These are phyloP conservation scores for Syrmaticus mikado DNA, from an alignment of 2,113 vertebrate genomes.

Conservation along the genomic window DNA sequence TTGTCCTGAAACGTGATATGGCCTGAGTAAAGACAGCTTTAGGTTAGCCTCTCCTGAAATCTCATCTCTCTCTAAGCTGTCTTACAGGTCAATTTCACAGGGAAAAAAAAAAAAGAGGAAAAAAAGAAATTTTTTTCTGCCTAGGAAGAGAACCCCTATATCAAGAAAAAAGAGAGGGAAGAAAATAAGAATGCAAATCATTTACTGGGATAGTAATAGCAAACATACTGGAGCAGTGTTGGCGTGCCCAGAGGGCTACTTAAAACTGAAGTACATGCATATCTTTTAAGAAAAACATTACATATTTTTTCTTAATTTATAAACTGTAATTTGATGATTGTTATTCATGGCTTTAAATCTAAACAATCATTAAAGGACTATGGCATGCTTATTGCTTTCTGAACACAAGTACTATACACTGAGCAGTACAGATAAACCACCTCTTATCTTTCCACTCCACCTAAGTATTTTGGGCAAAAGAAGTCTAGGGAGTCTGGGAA, in stretches of 20 bases:
- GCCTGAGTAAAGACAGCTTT: background rate
- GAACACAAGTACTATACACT: background rate
- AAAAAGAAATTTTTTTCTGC: background rate
- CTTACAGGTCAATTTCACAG: constrained; percentile 25
- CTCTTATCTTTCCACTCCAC: background rate
- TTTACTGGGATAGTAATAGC: background rate
- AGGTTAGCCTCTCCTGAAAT: constrained; percentile 20
- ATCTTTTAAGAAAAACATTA: constrained; percentile 15
- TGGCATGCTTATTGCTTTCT: background rate
- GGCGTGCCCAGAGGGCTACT: background rate
- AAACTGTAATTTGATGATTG: constrained; percentile 9
- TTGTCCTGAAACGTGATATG: background rate
- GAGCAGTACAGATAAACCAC: background rate
- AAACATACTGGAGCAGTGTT: background rate
- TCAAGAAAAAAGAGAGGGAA: background rate
- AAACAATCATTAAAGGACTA: background rate
- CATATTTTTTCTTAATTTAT: background rate
- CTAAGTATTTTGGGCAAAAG: background rate
- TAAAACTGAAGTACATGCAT: background rate
- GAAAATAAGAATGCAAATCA: background rate
- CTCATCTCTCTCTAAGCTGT: constrained; percentile 18
- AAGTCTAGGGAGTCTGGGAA: background rate
- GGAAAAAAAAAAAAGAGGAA: background rate
- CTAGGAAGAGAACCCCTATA: constrained; percentile 19
- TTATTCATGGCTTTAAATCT: constrained; percentile 10